These are phyloP conservation scores for Pelochelys cantorii DNA, from an alignment of 2,797 vertebrate species.

Conservation along the genomic window DNA sequence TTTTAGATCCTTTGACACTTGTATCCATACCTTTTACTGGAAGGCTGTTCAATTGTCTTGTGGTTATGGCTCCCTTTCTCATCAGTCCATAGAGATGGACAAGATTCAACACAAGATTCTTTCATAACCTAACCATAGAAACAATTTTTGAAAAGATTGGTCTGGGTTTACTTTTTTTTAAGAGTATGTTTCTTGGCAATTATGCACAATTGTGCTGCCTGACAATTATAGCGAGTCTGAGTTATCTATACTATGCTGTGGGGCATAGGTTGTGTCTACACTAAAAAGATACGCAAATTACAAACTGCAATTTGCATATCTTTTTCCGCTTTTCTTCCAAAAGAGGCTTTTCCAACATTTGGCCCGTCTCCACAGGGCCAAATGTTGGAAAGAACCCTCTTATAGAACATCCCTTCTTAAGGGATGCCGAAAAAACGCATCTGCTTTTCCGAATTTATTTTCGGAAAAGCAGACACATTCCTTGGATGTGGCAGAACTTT, in stretches of 20 bases:
- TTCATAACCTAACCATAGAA: constrained; percentile 1
- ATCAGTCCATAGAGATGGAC: not conserved
- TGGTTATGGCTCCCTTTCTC: constrained; percentile 37
- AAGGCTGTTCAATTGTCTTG: constrained; percentile 20
- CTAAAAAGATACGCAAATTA: no score
- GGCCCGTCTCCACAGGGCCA: no score
- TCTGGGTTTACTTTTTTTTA: not conserved
- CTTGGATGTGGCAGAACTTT: no score
- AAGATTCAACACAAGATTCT: constrained; percentile 17
- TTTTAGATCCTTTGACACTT: not conserved
- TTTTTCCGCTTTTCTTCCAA: no score
- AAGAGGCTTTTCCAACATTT: no score
- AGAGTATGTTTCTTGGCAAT: not conserved
- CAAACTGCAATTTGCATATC: no score
- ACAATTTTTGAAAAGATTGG: not conserved
- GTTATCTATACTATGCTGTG: not conserved
- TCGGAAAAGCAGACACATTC: no score
- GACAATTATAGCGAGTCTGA: not conserved
- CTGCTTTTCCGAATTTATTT: no score
- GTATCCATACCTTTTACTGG: not conserved
- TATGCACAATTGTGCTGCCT: not conserved
- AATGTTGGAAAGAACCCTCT: no score
- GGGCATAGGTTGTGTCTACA: no score
- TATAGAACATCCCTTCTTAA: no score
- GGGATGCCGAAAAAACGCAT: no score